Conservation (phyloP, 1,140 invertebrate genomes). For the Drosophila ananassae region DNA sequence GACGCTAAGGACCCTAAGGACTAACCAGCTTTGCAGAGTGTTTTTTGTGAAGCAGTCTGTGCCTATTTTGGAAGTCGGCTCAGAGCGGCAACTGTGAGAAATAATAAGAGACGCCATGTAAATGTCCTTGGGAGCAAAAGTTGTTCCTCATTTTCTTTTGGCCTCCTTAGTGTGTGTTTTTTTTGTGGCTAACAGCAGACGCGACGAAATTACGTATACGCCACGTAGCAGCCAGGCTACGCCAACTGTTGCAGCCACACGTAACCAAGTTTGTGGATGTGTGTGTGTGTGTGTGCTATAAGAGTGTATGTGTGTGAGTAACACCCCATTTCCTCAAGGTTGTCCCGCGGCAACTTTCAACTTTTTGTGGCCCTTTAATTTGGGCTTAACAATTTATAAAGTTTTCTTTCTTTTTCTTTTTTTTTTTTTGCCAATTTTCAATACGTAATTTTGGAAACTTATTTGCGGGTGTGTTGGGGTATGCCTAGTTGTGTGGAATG, state of each 20-base stretch:
- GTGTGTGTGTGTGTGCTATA: constrained; percentile 9
- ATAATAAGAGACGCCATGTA: constrained; percentile 48
- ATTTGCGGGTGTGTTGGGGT: constrained; percentile 7
- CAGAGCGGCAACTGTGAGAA: constrained; percentile 40
- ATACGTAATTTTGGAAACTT: constrained; percentile 36
- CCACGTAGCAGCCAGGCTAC: constrained; percentile 43
- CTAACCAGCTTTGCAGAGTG: background rate
- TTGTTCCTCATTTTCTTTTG: constrained; percentile 46
- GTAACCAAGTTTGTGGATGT: constrained; percentile 12
- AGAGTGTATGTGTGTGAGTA: constrained; percentile 9
- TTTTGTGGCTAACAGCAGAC: constrained; percentile 55
- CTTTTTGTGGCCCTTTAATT: constrained; percentile 60
- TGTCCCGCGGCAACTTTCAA: constrained; percentile 35
- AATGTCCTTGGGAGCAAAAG: constrained; percentile 57
- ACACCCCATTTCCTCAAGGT: constrained; percentile 46
- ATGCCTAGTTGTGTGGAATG: background rate
- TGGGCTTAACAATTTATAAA: constrained; percentile 55
- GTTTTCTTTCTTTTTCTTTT: constrained; percentile 32
- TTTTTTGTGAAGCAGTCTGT: constrained; percentile 32
- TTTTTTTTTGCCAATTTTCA: constrained; percentile 22
- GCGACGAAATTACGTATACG: constrained; percentile 66
- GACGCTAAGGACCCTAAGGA: background rate
- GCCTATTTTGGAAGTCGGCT: constrained; percentile 37
- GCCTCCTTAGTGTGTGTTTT: constrained; percentile 28
- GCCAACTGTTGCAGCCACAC: constrained; percentile 65